Evolutionary conservation across 2,797 vertebrate species (phyloP), one percentile per base, ranked within the genome.

Genomic region (Miichthys miiuy): DNA sequence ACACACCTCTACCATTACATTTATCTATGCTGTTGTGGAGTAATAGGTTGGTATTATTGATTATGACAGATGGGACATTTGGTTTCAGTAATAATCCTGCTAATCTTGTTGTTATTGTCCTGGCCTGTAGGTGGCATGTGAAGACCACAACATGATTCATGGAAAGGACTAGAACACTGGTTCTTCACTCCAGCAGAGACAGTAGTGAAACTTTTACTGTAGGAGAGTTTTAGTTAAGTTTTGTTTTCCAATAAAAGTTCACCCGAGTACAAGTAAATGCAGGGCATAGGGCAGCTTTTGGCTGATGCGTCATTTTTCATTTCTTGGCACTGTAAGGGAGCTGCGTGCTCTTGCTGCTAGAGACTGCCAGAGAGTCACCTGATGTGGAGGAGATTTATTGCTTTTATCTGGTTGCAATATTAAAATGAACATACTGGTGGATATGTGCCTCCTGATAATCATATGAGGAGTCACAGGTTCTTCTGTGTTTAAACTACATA

Each of bases 51-150:
- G 7, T 30, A 10, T 25, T 18, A 38, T 67, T 48, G 41, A 50
- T 42, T 62, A 6, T 20, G 21, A 23, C 58, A 69, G 23, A 55
- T n/a, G 5, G 5, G 12, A 74, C 52, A 17, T 65, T n/a, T 61
- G 54, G 42, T 60, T 47, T 52, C 46, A 57, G 46, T 25, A 25
- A 25, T 8, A 34, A 16, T 27, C 7, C 4, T n/a, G 38, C 6
- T 44, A 10, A 23, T 74, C 54, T n/a, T 85, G 74, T n/a, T 18
- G 3, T 74, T 70, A 1, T 20, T 2, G 0, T 42, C 18, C 12
- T 72, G 78, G 68, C 91, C 92, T 80, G 50, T 17, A 86, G 92
- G 66, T 48, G 90, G 84, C 85, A 51, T 5, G 1, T 69, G 64
- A 38, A 50, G 61, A 60, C 80, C 61, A 50, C 17, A 42, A 23